Conservation (phyloP, 2,888 invertebrate species). For the Dilophus febrilis region DNA sequence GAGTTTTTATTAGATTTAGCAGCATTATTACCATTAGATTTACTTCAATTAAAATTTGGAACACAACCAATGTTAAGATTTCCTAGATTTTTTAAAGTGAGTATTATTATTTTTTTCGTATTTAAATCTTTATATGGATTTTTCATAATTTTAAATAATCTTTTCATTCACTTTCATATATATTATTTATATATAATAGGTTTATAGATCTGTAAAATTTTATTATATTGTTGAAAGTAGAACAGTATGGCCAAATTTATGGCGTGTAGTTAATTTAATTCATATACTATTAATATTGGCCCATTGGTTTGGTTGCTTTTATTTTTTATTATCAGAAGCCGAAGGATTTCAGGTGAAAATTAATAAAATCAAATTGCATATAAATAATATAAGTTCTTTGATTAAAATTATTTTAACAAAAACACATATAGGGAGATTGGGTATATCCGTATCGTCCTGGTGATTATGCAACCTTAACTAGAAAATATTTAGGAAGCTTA, state of each 20-base stretch:
- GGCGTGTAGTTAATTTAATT: constrained; percentile 87
- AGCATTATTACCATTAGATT: constrained; percentile 69
- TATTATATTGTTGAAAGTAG: constrained; percentile 94
- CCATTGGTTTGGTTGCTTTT: constrained; percentile 97
- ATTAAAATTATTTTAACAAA: background rate
- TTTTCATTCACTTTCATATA: background rate
- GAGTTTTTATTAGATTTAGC: constrained; percentile 71
- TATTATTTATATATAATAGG: constrained; percentile 29
- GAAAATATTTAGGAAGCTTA: constrained; percentile 85
- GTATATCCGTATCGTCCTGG: constrained; percentile 76
- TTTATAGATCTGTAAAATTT: constrained; percentile 79
- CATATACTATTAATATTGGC: constrained; percentile 88
- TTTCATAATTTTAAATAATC: background rate
- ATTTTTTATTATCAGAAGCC: constrained; percentile 81
- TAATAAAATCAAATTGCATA: background rate
- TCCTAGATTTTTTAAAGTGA: constrained; percentile 71
- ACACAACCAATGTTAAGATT: constrained; percentile 75
- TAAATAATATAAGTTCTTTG: background rate
- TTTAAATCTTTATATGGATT: background rate
- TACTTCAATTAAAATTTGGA: constrained; percentile 68
- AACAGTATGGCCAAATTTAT: constrained; percentile 89
- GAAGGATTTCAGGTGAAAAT: constrained; percentile 60
- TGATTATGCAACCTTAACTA: constrained; percentile 73
- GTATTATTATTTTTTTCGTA: constrained; percentile 7
- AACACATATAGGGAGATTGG: constrained; percentile 56